Base-by-base conservation (phyloP, 1,140 invertebrate genomes). In the Drosophila paulistorum region DNA sequence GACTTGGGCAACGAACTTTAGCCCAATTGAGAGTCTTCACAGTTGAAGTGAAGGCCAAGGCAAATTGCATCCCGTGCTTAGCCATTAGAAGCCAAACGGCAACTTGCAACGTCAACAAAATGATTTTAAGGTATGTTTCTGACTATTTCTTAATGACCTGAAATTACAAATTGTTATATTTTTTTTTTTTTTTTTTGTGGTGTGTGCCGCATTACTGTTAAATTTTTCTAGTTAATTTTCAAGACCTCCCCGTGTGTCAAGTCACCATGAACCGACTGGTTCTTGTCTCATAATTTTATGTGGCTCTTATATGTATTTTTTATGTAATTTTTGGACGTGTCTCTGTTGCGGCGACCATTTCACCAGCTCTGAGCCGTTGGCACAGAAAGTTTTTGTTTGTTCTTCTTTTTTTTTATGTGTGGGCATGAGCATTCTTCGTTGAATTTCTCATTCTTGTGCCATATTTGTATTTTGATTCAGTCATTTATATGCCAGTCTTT, bases 101-200 rank as follows among this genome's bases (percentile, higher is more conserved):
- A 72, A 89, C 80, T 80, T 80, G 65, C 80, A 89, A 79, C 80
- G 77, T 81, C 85, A 79, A 89, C 74, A 89, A 89, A 75, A 89
- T 89, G 84, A 89, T 89, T 82, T 81, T 89, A 84, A 89, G 84
- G 84, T 89, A 84, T 75, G 84, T 83, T 51, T 71, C 66, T 23
- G 3, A 54, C 41, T 83, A 77, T 85, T 84, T 83, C 39, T 68
- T 83, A 82, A 85, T 74, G 74, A 85, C 74, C 75, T 71, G 57
- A 14, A 63, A 51, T 51, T 20, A 51, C 17, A 23, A 51, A 51
- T 51, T 51, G 60, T 70, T 72, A 65, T 41, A n/a, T 30, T 30
- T 30, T 30, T 30, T 5, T 30, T 30, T 30, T 30, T 30, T 0
- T 30, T 30, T 59, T 71, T 71, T 73, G 77, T 73, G 77, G 70